Conservation (phyloP, 2,888 invertebrate species). For the Molorchus minor region DNA sequence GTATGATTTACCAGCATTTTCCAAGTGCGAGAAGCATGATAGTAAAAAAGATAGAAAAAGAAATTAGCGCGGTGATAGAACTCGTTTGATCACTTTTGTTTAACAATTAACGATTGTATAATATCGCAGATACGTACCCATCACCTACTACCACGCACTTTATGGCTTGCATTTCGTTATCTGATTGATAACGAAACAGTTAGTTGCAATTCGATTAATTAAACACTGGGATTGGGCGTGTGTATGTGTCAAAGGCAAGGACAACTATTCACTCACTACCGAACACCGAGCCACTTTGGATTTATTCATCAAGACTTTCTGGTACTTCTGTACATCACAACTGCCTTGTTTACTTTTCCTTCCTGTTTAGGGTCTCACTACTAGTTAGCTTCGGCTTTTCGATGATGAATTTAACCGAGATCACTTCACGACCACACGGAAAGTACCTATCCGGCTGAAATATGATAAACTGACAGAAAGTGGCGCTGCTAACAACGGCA, state of each 20-base stretch:
- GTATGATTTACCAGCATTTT: conserved; percentile 19
- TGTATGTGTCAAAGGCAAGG: conserved; percentile 58
- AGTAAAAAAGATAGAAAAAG: conserved; percentile 4
- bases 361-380: background rate
- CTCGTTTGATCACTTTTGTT: conserved; percentile 7
- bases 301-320: conserved; percentile 35
- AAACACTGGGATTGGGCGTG: conserved; percentile 51
- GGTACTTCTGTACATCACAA: conserved; percentile 28
- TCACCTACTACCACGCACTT: conserved; percentile 99
- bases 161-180: conserved; percentile 90
- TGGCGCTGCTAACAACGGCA: conserved; percentile 17
- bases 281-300: conserved; percentile 42
- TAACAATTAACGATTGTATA: conserved; percentile 11
- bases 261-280: conserved; percentile 50
- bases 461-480: conserved; percentile 23
- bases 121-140: conserved; percentile 77
- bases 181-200: conserved; percentile 36
- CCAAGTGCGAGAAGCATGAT: conserved; percentile 4
- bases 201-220: conserved; percentile 33
- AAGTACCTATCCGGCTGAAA: too few species aligned
- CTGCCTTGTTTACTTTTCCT: conserved; percentile 8
- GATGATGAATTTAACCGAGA: conserved; percentile 4
- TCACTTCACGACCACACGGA: conserved; percentile 27
- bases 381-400: background rate
- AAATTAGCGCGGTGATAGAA: conserved; percentile 6